Evolutionary conservation across 1,140 invertebrate genomes (phyloP).

Genomic region (Delia radicum): DNA sequence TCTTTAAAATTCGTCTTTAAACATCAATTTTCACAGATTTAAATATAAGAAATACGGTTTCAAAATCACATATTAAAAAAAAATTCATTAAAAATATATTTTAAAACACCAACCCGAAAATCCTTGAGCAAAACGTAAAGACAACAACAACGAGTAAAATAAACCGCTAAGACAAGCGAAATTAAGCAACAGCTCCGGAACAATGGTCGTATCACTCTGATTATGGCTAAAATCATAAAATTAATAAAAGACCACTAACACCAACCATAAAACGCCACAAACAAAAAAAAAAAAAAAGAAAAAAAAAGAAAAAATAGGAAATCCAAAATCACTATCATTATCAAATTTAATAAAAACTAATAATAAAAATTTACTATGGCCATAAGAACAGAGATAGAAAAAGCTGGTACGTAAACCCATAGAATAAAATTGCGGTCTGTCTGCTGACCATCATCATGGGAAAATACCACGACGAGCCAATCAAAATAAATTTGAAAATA

Average conservation of each 20-base stretch:
- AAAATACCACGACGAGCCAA: too few relatives aligned
- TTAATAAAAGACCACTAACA: background rate
- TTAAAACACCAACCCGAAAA: background rate
- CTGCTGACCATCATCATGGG: too few relatives aligned
- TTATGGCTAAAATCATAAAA: background rate
- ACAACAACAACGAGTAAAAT: background rate
- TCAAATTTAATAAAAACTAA: background rate
- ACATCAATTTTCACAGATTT: too few relatives aligned
- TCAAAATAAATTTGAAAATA: too few relatives aligned
- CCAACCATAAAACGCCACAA: background rate
- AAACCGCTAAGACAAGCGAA: background rate
- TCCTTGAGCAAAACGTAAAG: background rate
- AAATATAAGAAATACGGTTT: too few relatives aligned
- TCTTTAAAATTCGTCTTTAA: too few relatives aligned
- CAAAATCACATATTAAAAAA: background rate
- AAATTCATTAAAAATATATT: too few relatives aligned
- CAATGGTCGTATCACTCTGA: slow-evolving; percentile 14
- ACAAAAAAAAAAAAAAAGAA: background rate
- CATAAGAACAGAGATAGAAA: background rate
- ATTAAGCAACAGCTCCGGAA: slow-evolving; percentile 7
- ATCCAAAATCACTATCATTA: too few relatives aligned
- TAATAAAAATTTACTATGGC: background rate
- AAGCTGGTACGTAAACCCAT: background rate
- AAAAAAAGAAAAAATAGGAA: too few relatives aligned
- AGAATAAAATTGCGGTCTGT: too few relatives aligned